Conservation (phyloP, 2,888 invertebrate species). For the Clivina fossor region DNA sequence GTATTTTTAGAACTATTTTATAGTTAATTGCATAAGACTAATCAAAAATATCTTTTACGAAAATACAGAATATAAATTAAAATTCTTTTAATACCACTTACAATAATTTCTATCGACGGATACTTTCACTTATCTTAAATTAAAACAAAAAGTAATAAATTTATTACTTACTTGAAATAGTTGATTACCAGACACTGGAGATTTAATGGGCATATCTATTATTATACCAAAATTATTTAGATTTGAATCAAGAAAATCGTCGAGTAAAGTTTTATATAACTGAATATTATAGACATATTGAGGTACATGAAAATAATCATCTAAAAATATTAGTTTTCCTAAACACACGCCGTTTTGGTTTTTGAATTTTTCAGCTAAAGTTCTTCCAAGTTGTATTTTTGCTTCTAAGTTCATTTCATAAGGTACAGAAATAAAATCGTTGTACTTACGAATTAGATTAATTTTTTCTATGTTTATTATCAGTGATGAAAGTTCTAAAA, state of each 20-base stretch:
- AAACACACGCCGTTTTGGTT: slow-evolving; percentile 21
- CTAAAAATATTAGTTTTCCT: slow-evolving; percentile 24
- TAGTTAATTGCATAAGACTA: too few relatives aligned
- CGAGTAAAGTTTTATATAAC: slow-evolving; percentile 6
- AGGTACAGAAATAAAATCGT: slow-evolving; percentile 24
- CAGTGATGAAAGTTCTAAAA: slow-evolving; percentile 24
- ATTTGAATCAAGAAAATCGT: slow-evolving; percentile 11
- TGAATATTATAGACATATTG: slow-evolving; percentile 22
- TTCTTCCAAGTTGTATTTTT: slow-evolving; percentile 16
- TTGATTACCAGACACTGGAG: slow-evolving; percentile 15
- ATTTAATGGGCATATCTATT: slow-evolving; percentile 25
- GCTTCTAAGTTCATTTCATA: slow-evolving; percentile 18
- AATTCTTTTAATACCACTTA: too few relatives aligned
- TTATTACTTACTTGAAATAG: slow-evolving; percentile 28
- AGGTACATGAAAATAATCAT: slow-evolving; percentile 27
- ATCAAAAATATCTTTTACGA: too few relatives aligned
- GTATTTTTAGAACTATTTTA: too few relatives aligned
- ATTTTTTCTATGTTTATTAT: slow-evolving; percentile 23
- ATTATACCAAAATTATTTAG: slow-evolving; percentile 14
- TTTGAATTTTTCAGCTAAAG: slow-evolving; percentile 12
- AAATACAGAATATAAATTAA: too few relatives aligned
- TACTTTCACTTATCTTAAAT: too few relatives aligned
- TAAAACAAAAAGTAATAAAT: too few relatives aligned
- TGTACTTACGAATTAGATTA: slow-evolving; percentile 20
- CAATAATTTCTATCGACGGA: too few relatives aligned